phyloP scores from a whole-genome alignment of 2,113 vertebrate genomes.

The Chionodraco myersi region DNA sequence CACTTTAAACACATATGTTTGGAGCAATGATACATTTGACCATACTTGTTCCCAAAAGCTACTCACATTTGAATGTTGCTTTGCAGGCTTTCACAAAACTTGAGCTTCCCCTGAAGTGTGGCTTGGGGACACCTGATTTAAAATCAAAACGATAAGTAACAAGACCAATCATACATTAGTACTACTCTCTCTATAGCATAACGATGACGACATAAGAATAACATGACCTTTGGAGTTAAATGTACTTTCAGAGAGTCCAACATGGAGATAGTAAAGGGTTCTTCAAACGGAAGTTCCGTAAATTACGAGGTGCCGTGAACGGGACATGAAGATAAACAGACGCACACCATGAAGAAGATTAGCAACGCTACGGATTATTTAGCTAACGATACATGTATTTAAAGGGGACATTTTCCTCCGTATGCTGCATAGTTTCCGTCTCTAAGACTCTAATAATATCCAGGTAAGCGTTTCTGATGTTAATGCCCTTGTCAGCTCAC shows the following conservation, averaged over 20 bases:
- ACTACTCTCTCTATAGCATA: neutral
- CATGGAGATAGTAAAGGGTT: too few relatives aligned
- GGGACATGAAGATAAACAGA: constrained; percentile 63
- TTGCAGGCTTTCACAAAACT: neutral
- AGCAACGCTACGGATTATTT: neutral
- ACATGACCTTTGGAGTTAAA: neutral
- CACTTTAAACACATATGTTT: neutral
- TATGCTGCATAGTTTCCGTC: neutral
- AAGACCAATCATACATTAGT: neutral
- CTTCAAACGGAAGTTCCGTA: constrained; percentile 1
- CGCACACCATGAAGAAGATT: neutral
- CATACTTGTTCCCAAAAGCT: too few relatives aligned
- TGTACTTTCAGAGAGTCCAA: neutral
- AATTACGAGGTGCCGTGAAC: constrained; percentile 49
- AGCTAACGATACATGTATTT: neutral
- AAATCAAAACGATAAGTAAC: neutral
- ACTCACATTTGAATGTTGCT: neutral
- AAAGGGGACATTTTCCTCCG: too few relatives aligned
- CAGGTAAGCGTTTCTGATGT: neutral
- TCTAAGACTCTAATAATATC: neutral
- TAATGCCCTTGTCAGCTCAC: neutral
- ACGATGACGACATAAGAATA: too few relatives aligned
- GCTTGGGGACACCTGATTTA: too few relatives aligned
- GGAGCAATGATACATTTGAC: neutral
- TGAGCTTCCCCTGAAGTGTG: neutral